Conservation (phyloP, 2,113 vertebrate genomes). For the Phylloscopus whistleri region DNA sequence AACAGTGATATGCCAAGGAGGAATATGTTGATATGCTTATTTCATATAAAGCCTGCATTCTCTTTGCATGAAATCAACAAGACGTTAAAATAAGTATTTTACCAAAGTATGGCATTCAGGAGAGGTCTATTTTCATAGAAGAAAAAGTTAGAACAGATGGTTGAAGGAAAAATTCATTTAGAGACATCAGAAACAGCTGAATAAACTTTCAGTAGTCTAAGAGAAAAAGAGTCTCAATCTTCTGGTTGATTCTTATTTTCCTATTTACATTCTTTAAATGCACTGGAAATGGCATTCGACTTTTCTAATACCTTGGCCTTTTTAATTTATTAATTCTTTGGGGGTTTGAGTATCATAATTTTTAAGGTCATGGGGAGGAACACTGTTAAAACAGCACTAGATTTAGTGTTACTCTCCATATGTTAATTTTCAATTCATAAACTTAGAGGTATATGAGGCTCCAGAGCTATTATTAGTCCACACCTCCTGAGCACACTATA, state of each 20-base stretch:
- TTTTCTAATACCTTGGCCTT: background rate
- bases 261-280: conserved; percentile 56
- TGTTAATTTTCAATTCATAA: background rate
- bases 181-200: conserved; percentile 79
- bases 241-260: conserved; percentile 48
- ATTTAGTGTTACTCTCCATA: background rate
- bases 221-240: conserved; percentile 37
- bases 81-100: conserved; percentile 73
- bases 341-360: background rate
- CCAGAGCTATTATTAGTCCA: background rate
- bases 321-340: background rate
- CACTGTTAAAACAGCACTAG: background rate
- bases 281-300: background rate
- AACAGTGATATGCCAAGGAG: conserved; percentile 33
- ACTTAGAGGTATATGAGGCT: background rate
- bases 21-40: conserved; percentile 63
- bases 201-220: conserved; percentile 74
- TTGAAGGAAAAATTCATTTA: conserved; percentile 68
- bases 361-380: background rate
- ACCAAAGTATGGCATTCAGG: conserved; percentile 54
- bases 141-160: conserved; percentile 71
- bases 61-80: conserved; percentile 68
- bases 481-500: background rate
- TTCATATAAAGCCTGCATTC: conserved; percentile 56
- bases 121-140: conserved; percentile 70